Evolutionary conservation across 2,888 invertebrate genomes (phyloP).

Genomic region (Epinotia demarniana): DNA sequence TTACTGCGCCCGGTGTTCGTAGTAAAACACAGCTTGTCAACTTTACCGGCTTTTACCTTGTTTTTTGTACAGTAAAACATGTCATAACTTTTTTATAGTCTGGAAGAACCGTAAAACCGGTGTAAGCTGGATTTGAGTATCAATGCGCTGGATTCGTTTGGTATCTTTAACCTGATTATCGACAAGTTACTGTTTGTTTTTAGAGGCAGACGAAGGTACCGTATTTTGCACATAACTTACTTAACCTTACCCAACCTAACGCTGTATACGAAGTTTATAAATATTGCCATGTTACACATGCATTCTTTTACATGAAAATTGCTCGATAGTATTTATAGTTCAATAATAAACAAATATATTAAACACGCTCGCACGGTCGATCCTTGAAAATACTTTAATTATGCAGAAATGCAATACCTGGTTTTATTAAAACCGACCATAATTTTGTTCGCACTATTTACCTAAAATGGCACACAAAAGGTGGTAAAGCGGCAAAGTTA

Average conservation of each 20-base stretch:
- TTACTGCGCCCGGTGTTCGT: constrained; percentile 49
- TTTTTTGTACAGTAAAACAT: constrained; percentile 68
- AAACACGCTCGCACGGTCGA: neutral
- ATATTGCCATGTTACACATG: too few relatives aligned
- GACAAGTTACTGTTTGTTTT: neutral
- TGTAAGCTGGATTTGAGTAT: constrained; percentile 48
- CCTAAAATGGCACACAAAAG: constrained; percentile 46
- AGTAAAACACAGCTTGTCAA: constrained; percentile 73
- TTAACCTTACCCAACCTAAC: too few relatives aligned
- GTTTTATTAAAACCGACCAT: constrained; percentile 40
- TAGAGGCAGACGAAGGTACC: too few relatives aligned
- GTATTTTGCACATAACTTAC: neutral
- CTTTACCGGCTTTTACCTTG: constrained; percentile 68
- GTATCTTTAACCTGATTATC: constrained; percentile 20
- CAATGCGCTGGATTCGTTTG: constrained; percentile 20
- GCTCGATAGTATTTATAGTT: neutral
- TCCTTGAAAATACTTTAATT: constrained; percentile 6
- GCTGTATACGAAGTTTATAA: too few relatives aligned
- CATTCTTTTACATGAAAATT: too few relatives aligned
- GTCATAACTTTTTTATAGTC: constrained; percentile 78
- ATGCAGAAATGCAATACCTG: constrained; percentile 31
- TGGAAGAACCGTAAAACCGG: constrained; percentile 69
- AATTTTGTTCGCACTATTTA: constrained; percentile 44
- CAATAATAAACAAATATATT: neutral
- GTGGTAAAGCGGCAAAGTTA: constrained; percentile 45